These are phyloP conservation scores for Acromyrmex charruanus DNA, from an alignment of 1,140 invertebrate species.

Conservation along the genomic window DNA sequence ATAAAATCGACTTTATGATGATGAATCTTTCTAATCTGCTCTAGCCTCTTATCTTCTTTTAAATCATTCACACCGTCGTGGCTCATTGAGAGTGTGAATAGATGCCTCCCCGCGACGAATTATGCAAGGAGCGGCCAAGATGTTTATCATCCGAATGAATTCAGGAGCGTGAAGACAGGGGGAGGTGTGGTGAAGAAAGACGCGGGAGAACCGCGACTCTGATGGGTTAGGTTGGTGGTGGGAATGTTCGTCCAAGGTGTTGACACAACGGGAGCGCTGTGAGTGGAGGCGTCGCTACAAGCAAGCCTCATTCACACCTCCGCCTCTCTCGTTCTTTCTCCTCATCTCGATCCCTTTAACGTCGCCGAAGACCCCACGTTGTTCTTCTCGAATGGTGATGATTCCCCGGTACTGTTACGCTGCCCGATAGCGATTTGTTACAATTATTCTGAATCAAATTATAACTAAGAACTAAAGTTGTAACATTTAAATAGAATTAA, in stretches of 20 bases:
- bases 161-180: slow-evolving; percentile 70
- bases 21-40: neutral
- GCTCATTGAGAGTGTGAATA: slow-evolving; percentile 78
- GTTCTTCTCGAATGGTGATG: slow-evolving; percentile 26
- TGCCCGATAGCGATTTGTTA: neutral
- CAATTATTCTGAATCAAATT: neutral
- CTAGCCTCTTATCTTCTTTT: slow-evolving; percentile 1
- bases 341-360: slow-evolving; percentile 59
- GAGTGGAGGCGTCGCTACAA: slow-evolving; percentile 79
- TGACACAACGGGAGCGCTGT: slow-evolving; percentile 77
- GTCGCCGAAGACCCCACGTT: slow-evolving; percentile 21
- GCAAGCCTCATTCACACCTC: slow-evolving; percentile 81
- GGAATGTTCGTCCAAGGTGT: slow-evolving; percentile 78
- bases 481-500: neutral
- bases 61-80: slow-evolving; percentile 69
- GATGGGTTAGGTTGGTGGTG: slow-evolving; percentile 68
- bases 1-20: slow-evolving; percentile 6
- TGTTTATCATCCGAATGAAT: slow-evolving; percentile 81
- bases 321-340: slow-evolving; percentile 75
- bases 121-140: slow-evolving; percentile 78
- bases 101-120: slow-evolving; percentile 72
- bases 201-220: slow-evolving; percentile 42
- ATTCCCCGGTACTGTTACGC: neutral
- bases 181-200: slow-evolving; percentile 36
- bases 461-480: neutral